phyloP scores from a whole-genome alignment of 2,797 vertebrate species.

The Enteromius trimaculatus region DNA sequence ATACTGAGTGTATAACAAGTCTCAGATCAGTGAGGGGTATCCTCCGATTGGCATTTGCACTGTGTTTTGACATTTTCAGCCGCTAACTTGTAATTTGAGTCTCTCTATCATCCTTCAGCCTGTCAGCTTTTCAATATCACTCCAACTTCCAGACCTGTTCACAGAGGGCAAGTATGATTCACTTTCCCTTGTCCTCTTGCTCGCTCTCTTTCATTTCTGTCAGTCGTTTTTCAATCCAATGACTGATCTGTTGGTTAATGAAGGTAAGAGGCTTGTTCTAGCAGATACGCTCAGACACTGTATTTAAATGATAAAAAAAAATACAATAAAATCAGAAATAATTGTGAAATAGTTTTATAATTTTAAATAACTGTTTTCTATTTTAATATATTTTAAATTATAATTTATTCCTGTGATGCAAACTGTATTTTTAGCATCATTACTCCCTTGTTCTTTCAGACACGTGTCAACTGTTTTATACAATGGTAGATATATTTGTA shows the following conservation, averaged over 20 bases:
- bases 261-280: not conserved
- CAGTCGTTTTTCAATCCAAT: not conserved
- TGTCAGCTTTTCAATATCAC: conserved; percentile 74
- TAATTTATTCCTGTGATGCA: not conserved
- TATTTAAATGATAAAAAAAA: too few relatives aligned
- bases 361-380: not conserved
- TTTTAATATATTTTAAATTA: not conserved
- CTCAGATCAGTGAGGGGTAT: not conserved
- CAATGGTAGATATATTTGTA: not conserved
- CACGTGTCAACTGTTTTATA: not conserved
- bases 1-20: not conserved
- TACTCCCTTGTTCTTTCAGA: not conserved
- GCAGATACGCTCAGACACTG: not conserved
- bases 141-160: conserved; percentile 67
- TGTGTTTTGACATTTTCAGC: conserved; percentile 60
- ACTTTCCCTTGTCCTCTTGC: not conserved
- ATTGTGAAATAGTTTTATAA: not conserved
- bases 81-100: conserved; percentile 68
- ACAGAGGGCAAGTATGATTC: conserved; percentile 64
- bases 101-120: conserved; percentile 65
- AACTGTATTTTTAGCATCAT: not conserved
- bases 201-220: conserved; percentile 22
- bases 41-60: conserved; percentile 31
- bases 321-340: too few relatives aligned
- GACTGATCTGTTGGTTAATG: not conserved